Evolutionary conservation across 37 sponge, comb jelly and placozoan genomes (phyloP), one percentile per base, ranked within the genome.

Genomic region (Mnemiopsis leidyi): DNA sequence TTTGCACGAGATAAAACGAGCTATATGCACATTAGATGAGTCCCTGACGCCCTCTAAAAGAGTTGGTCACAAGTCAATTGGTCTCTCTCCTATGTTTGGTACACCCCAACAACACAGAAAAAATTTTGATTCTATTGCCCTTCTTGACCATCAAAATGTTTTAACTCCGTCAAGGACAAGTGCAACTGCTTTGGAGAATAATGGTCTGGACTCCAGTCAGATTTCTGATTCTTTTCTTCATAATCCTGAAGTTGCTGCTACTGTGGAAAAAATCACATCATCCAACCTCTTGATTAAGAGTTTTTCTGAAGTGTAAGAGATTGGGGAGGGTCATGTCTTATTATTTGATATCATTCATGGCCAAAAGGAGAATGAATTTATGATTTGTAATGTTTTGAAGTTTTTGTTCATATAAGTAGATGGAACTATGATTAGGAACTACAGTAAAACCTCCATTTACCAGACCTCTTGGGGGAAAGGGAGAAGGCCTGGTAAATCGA

Each of bases 141-240:
- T 79, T 23, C 34, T 79, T 33, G 82, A 79, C 36, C 82, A 79
- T 33, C 82, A 79, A 33, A 79, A 79, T 23, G 82, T 79, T 29
- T 35, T 79, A 20, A 34, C 82, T 33, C 82, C 82, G 3, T 30
- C 36, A 16, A 16, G 37, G 21, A 5, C 36, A 29, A 18, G 68
- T 9, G 7, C n/a, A n/a, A 73, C 28, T 21, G 23, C 37, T 32
- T 23, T 29, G 36, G 37, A 5, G 36, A 79, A 34, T 20, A 79
- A 3, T 30, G 30, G 36, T 33, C 3, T 29, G 82, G 82, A 35
- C 2, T 20, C 21, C 5, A 79, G 37, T 79, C 82, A 79, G 82
- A 79, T 79, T 13, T 16, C 82, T 2, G 82, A 79, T 5, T 79
- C 82, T 29, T 3, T 79, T 5, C 35, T 79, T 1, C 82, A 79